These are phyloP conservation scores for Scaptomyza graminum DNA, from an alignment of 1,140 invertebrate species.

Conservation along the genomic window DNA sequence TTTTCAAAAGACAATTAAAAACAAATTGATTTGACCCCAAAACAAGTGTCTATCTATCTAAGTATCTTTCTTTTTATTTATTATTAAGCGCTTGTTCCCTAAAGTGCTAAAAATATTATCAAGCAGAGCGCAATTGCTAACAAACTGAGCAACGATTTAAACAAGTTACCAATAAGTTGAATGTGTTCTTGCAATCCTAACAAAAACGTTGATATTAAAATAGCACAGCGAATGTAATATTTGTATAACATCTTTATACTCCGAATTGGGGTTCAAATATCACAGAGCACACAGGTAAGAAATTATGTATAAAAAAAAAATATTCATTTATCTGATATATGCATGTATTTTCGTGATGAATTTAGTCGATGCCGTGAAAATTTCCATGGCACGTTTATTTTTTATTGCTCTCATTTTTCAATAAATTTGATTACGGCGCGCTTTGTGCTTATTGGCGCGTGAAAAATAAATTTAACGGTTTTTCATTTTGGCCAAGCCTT, in stretches of 20 bases:
- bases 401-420: conserved; percentile 80
- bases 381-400: conserved; percentile 47
- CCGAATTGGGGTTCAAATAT: background rate
- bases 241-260: background rate
- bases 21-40: conserved; percentile 41
- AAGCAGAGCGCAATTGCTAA: conserved; percentile 19
- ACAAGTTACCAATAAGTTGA: conserved; percentile 29
- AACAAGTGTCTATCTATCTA: too few species aligned
- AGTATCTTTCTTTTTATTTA: conserved; percentile 1
- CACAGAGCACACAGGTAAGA: background rate
- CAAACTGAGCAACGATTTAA: conserved; percentile 25
- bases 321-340: conserved; percentile 25
- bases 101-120: conserved; percentile 34
- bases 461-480: conserved; percentile 80
- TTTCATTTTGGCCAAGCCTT: conserved; percentile 23
- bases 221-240: conserved; percentile 13
- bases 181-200: conserved; percentile 33
- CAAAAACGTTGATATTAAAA: conserved; percentile 31
- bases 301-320: conserved; percentile 5
- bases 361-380: conserved; percentile 27
- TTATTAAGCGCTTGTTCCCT: background rate
- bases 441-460: conserved; percentile 82
- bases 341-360: conserved; percentile 42
- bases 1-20: conserved; percentile 41
- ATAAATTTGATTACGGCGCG: conserved; percentile 81